Evolutionary conservation across 2,797 vertebrate species (phyloP), one percentile per base, ranked within the genome.

Genomic region (Miichthys miiuy): DNA sequence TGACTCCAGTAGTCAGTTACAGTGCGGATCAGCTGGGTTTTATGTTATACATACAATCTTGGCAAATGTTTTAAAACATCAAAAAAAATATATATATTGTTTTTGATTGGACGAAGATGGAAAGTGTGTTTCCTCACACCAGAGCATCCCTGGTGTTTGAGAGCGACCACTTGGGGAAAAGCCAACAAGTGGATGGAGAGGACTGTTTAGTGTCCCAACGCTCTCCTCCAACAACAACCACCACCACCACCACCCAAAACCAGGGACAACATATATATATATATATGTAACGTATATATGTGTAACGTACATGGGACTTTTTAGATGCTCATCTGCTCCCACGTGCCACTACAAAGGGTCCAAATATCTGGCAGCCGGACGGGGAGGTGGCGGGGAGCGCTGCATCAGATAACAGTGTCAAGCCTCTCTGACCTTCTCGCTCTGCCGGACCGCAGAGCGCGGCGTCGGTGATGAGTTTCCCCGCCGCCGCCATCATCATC

Each of bases 91-190:
- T n/a, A n/a, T n/a, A 3, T 27, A 3, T 38, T 61, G 66, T 79
- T 63, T 75, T 66, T 14, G 56, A 56, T 54, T 65, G n/a, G 56
- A 51, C 2, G 41, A 68, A 60, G 50, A 63, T 21, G 46, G 69
- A 84, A 17, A 17, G 68, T 27, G 61, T 20, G n/a, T 73, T 51
- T 55, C 60, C 71, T 71, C 63, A 13, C 81, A 27, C 75, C 84
- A 84, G 85, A 83, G 84, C 83, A 87, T 84, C 89, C 80, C 83
- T 84, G 88, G 87, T 75, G 87, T 78, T 72, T 52, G 71, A 79
- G 70, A 68, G 17, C 20, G 13, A 11, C 68, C 0, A n/a, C 72
- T 46, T 25, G 44, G 41, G 30, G 27, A 5, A 5, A 30, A 50
- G 38, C 52, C 52, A 47, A 82, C 60, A 81, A 8, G 74, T 60